Base-by-base conservation (phyloP, 2,888 invertebrate genomes). In the Philonicus albiceps region DNA sequence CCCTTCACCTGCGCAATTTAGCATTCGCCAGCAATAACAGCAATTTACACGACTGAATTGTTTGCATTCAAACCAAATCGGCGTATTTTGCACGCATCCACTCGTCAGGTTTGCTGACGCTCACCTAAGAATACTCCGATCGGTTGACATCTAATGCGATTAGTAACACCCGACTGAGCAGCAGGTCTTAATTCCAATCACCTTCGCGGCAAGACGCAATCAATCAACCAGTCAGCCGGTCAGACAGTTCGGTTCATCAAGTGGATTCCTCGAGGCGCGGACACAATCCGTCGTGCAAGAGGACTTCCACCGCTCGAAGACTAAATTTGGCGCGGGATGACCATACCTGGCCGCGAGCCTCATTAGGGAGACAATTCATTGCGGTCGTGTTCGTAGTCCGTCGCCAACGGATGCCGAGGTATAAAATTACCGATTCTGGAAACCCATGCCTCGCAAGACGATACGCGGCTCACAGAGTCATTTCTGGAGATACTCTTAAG, bases 151-250 rank as follows among this genome's bases (percentile, higher is more conserved):
- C 84, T 84, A 73, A 84, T 73, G 73, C 84, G 84, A 84, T 84
- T 84, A 84, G 84, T 84, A 84, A 84, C 84, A 84, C 84, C 73
- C 22, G 73, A 11, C 81, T 43, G 73, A 84, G 84, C 84, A 84
- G 84, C 84, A 84, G 49, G 84, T 84, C 84, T 84, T 84, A 84
- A 84, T 84, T 73, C 84, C 84, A 43, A 84, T 84, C 40, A 31
- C 84, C 27, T 40, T 84, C 43, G 72, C 72, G 73, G 84, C 40
- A 76, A 76, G 76, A 64, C 64, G 76, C 53, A 86, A 86, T 86
- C 86, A 86, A 86, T 86, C 86, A 86, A 86, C 34, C 27, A 86
- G 86, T 86, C 86, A 78, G 76, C 27, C 31, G n/a, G 85, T 13
- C 16, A 84, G 73, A 27, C 84, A 84, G 84, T 76, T 64, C 27